These are phyloP conservation scores for Melierax canorus DNA, from an alignment of 2,113 vertebrate species.

Conservation along the genomic window DNA sequence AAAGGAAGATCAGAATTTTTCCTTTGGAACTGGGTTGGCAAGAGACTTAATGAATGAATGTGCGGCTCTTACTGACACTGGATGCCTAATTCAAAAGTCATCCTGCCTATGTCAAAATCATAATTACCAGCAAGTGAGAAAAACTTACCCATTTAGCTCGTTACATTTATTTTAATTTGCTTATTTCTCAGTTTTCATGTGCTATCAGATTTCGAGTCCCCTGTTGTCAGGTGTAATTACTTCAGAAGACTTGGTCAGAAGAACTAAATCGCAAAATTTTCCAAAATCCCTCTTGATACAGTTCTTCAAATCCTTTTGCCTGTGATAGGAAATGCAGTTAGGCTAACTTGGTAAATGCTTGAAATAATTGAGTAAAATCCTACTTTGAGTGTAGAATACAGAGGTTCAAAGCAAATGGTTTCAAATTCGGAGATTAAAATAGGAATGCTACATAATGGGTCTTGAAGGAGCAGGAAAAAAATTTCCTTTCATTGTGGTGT, in stretches of 20 bases:
- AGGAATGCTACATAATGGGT: background rate
- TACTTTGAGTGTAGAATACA: background rate
- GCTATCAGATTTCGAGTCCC: background rate
- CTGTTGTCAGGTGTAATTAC: conserved; percentile 4
- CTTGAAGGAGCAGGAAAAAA: background rate
- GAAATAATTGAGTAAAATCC: conserved; percentile 52
- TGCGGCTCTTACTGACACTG: background rate
- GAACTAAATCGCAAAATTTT: background rate
- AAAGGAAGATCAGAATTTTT: background rate
- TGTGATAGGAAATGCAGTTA: background rate
- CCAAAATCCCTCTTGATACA: background rate
- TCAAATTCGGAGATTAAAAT: conserved; percentile 1
- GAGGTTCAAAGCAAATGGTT: conserved; percentile 32
- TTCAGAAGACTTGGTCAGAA: background rate
- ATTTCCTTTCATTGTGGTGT: background rate
- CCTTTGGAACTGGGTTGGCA: background rate
- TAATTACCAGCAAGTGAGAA: background rate
- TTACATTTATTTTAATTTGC: background rate
- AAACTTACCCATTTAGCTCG: background rate
- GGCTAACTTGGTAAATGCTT: background rate
- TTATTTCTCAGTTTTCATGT: background rate
- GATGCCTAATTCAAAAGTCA: background rate
- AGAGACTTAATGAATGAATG: background rate
- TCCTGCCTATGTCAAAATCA: background rate
- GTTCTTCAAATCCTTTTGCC: conserved; percentile 15